A percentile compares a stretch with the other conserved stretches of the same genome.
phyloP scores from a whole-genome alignment of 35 echinoderm and acorn worm species.

The Stichopus chloronotus region DNA sequence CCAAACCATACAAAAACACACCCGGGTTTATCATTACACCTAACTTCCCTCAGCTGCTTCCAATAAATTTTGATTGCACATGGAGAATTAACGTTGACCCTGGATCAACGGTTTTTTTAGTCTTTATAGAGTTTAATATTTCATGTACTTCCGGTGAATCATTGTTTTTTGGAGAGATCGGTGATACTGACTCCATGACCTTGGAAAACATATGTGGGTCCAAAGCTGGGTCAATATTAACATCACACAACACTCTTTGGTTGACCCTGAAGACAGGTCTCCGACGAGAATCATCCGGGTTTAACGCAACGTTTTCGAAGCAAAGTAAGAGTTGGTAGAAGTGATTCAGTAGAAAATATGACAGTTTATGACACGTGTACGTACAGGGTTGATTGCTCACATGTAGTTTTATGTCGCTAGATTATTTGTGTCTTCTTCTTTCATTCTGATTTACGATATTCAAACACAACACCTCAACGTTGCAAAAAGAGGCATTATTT shows the following conservation, averaged over 20 bases:
- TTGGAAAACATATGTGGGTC: neutral
- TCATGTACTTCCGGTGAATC: neutral
- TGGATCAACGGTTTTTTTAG: neutral
- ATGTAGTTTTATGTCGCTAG: neutral
- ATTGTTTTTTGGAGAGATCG: neutral
- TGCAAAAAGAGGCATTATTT: no score
- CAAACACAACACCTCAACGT: no score
- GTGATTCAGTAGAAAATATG: no score
- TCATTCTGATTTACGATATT: no score
- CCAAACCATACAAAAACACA: neutral
- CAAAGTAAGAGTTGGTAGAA: neutral
- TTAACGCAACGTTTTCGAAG: neutral
- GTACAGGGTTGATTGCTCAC: neutral
- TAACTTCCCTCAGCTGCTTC: neutral
- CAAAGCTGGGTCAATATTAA: neutral
- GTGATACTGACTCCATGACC: neutral
- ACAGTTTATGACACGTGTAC: no score
- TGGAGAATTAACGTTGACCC: neutral
- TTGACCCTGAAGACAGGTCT: neutral
- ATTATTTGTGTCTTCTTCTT: neutral
- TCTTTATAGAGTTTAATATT: slow-evolving; percentile 1
- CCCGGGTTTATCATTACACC: neutral
- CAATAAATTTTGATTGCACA: neutral
- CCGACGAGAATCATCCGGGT: neutral
- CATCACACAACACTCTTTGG: neutral